A percentile compares a stretch with the other conserved stretches of the same genome.
Conservation (phyloP, 2,797 vertebrate species). For the Schizothorax lantsangensis region DNA sequence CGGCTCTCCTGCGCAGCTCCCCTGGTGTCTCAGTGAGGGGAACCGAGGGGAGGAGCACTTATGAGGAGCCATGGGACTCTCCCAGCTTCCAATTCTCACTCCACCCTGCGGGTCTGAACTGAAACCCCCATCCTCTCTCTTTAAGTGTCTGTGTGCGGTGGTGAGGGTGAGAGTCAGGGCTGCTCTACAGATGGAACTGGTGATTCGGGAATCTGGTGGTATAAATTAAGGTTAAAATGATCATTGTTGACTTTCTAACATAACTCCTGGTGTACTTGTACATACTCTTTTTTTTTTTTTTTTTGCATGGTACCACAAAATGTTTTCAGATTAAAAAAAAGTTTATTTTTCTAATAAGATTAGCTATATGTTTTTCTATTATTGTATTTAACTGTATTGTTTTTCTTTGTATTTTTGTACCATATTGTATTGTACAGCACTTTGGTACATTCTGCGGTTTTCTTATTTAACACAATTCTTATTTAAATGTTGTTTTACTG, state of each 20-base stretch:
- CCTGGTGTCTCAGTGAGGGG: constrained; percentile 48
- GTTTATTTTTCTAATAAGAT: background rate
- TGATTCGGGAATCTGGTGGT: background rate
- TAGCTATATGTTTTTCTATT: background rate
- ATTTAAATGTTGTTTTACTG: background rate
- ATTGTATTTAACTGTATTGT: background rate
- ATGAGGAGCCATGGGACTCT: constrained; percentile 6
- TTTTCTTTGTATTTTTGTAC: background rate
- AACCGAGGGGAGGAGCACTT: constrained; percentile 47
- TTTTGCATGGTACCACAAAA: background rate
- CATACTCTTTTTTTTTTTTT: background rate
- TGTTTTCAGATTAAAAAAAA: background rate
- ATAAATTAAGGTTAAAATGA: background rate
- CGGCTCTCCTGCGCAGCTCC: constrained; percentile 32
- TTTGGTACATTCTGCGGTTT: background rate
- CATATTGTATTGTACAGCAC: background rate
- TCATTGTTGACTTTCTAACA: background rate
- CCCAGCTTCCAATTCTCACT: constrained; percentile 18
- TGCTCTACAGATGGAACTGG: background rate
- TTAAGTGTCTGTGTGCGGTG: background rate
- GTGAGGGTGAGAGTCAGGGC: background rate
- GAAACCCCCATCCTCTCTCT: background rate
- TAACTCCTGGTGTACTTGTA: background rate
- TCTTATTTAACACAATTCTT: background rate
- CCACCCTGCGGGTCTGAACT: constrained; percentile 5